Evolutionary conservation across 2,888 invertebrate genomes (phyloP), one percentile per base, ranked within the genome.

Genomic region (Germaria angustata): DNA sequence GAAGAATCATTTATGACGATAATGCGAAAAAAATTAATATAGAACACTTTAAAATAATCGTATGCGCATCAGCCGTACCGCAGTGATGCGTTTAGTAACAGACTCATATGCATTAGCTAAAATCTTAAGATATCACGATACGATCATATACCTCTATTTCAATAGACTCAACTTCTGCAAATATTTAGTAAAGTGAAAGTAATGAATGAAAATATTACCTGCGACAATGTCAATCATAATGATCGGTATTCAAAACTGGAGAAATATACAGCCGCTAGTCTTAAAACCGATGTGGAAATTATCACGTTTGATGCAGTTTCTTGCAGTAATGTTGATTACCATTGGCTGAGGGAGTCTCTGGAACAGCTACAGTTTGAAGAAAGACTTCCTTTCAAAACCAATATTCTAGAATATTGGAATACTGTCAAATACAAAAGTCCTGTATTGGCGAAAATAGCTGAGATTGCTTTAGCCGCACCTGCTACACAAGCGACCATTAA

Each of bases 371-470:
- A 79, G 36, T 79, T 72, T 51, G 57, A 41, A n/a, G 57, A 65
- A 49, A 65, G 65, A 6, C 41, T 79, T 5, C 8, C 71, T 0
- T 57, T 72, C 6, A 36, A 49, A 11, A 49, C 63, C 0, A 65
- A 57, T 41, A 72, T 79, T 39, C 72, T 79, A 8, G 49, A 72
- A 17, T 79, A 65, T 65, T 79, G 78, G 78, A 65, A 72, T 44
- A 32, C 28, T 3, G 13, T 5, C 0, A 65, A 55, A 15, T 57
- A 72, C 17, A 71, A 65, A 49, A 57, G 32, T 57, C 65, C 55
- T 8, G 32, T 72, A 6, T 15, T 79, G 9, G 36, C 78, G 5
- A 39, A 65, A 65, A 32, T 79, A 17, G 78, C 78, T 1, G 78
- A 79, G 65, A 32, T 65, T 2, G 78, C 65, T 2, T 41, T 79